A percentile compares a stretch with the other conserved stretches of the same genome.
phyloP scores from a whole-genome alignment of 1,140 invertebrate genomes.

The Pseudomyrmex concolor region DNA sequence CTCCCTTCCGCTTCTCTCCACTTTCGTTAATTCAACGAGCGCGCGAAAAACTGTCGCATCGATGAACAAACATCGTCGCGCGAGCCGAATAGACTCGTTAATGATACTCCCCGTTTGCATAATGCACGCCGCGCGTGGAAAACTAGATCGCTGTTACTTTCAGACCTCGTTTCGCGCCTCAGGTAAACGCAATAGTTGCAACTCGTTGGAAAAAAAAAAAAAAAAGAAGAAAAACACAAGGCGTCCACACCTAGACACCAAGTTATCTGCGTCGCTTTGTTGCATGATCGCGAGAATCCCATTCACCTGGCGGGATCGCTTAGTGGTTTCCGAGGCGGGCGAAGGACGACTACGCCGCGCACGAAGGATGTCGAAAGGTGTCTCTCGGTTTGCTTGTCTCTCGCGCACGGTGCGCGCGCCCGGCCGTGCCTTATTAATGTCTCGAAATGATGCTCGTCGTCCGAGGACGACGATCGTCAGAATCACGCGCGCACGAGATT shows the following conservation, averaged over 20 bases:
- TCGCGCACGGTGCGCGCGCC: slow-evolving; percentile 37
- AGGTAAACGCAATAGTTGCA: slow-evolving; percentile 9
- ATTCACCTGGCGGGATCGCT: slow-evolving; percentile 71
- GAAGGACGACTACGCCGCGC: slow-evolving; percentile 64
- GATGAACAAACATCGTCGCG: neutral
- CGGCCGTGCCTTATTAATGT: slow-evolving; percentile 67
- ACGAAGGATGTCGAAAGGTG: slow-evolving; percentile 72
- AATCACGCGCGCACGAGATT: slow-evolving; percentile 20
- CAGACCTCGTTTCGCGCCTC: slow-evolving; percentile 26
- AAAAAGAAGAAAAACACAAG: neutral
- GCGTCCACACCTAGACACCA: slow-evolving; percentile 47
- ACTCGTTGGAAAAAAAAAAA: neutral
- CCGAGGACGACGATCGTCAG: slow-evolving; percentile 37
- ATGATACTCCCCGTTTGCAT: slow-evolving; percentile 7
- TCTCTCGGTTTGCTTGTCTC: slow-evolving; percentile 55
- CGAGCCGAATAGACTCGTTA: neutral
- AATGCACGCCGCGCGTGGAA: slow-evolving; percentile 11
- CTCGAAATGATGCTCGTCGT: slow-evolving; percentile 63
- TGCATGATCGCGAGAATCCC: slow-evolving; percentile 72
- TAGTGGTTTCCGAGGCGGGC: slow-evolving; percentile 64
- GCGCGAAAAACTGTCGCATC: neutral
- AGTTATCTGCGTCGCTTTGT: slow-evolving; percentile 72
- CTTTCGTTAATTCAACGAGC: neutral
- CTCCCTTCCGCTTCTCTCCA: too few relatives aligned
- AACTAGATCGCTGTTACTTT: slow-evolving; percentile 47